Percentiles rank a stretch among this genome's conserved stretches.
Evolutionary conservation across 2,113 vertebrate species (phyloP).

Genomic region (Anguilla rostrata): DNA sequence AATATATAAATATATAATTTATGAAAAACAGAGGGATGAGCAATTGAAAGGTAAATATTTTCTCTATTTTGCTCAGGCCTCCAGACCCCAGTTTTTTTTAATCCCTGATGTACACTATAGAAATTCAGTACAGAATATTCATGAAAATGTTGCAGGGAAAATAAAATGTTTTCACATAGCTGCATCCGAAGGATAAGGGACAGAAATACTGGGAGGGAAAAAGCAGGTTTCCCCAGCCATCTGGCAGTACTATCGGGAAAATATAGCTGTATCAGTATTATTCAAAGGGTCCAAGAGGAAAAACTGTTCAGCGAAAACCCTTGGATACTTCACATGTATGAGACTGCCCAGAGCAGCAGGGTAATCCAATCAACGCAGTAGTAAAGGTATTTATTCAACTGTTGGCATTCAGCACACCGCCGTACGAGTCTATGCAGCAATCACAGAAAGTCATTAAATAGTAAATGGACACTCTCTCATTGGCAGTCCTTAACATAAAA

Average conservation of each 20-base stretch:
- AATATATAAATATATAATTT: too few relatives aligned
- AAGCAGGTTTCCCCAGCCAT: neutral
- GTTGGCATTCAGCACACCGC: neutral
- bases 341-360: neutral
- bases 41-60: too few relatives aligned
- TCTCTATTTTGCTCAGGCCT: neutral
- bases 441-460: neutral
- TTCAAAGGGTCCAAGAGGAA: neutral
- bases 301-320: neutral
- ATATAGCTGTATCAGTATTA: neutral
- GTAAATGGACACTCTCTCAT: neutral
- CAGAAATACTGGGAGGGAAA: neutral
- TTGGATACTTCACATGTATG: neutral
- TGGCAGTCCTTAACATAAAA: neutral
- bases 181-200: neutral
- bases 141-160: neutral
- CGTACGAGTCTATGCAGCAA: neutral
- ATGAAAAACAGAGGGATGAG: too few relatives aligned
- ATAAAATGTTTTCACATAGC: neutral
- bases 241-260: neutral
- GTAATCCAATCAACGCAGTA: neutral
- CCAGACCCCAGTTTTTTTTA: neutral
- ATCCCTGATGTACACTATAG: neutral
- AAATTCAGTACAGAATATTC: neutral
- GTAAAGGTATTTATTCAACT: constrained; percentile 17